Conservation (phyloP, 2,888 invertebrate genomes). For the Rhagonycha fulva region DNA sequence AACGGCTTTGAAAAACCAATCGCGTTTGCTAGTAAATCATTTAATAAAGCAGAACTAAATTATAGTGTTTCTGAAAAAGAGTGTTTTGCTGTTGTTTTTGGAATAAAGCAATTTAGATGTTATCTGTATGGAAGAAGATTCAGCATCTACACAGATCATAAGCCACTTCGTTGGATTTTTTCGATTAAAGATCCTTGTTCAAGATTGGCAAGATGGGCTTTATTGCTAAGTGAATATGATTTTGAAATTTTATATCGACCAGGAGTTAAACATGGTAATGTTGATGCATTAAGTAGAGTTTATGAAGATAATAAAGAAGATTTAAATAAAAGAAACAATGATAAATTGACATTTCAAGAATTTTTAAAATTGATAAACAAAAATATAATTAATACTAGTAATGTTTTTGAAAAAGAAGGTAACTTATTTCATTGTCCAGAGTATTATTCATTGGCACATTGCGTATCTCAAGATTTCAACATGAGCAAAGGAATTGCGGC, state of each 20-base stretch:
- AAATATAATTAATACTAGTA: neutral
- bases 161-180: constrained; percentile 44
- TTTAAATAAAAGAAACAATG: too few relatives aligned
- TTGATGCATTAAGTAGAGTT: neutral
- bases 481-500: neutral
- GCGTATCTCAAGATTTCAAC: neutral
- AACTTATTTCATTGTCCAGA: neutral
- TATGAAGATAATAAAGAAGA: too few relatives aligned
- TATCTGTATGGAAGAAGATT: too few relatives aligned
- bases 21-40: constrained; percentile 43
- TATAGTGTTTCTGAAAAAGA: constrained; percentile 48
- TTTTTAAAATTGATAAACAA: neutral
- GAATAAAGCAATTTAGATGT: too few relatives aligned
- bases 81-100: constrained; percentile 32
- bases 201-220: constrained; percentile 41
- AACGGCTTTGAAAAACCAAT: constrained; percentile 42
- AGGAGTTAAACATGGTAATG: constrained; percentile 23
- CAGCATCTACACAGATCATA: constrained; percentile 5
- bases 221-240: constrained; percentile 42
- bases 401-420: neutral
- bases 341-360: neutral
- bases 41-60: constrained; percentile 44
- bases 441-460: neutral
- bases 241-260: constrained; percentile 39
- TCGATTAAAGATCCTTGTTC: constrained; percentile 40